A percentile compares a stretch with the other conserved stretches of the same genome.
Evolutionary conservation across 2,888 invertebrate genomes (phyloP).

Genomic region (Clunio marinus): DNA sequence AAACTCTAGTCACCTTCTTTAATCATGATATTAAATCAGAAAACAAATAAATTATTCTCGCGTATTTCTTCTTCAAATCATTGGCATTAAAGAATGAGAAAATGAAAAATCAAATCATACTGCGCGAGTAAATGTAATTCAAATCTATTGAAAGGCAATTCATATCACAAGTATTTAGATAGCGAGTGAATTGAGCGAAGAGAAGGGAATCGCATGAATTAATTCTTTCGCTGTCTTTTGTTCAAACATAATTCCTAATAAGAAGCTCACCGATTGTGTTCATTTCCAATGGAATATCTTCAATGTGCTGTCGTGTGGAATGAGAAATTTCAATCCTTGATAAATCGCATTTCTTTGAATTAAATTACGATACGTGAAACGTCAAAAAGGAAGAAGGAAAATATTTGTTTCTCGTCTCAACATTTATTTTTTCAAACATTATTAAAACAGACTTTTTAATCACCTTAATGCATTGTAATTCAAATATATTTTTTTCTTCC

Average conservation of each 20-base stretch:
- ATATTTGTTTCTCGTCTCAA: no score
- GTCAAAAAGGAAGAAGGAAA: no score
- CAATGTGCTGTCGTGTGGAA: constrained; percentile 36
- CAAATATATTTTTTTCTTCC: constrained; percentile 17
- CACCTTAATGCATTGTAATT: constrained; percentile 39
- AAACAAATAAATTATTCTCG: constrained; percentile 18
- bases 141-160: constrained; percentile 11
- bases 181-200: no score
- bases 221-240: constrained; percentile 10
- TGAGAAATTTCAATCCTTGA: constrained; percentile 11
- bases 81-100: no score
- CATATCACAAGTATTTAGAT: not conserved
- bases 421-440: not conserved
- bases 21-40: no score
- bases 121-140: constrained; percentile 22
- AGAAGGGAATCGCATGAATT: constrained; percentile 16
- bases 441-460: constrained; percentile 34
- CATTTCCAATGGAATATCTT: constrained; percentile 36
- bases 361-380: not conserved
- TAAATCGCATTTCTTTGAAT: not conserved
- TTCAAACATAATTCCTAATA: constrained; percentile 28
- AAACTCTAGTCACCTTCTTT: no score
- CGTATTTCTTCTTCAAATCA: not conserved
- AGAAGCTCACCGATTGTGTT: constrained; percentile 30
- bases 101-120: constrained; percentile 7